These are phyloP conservation scores for Hippopotamus amphibius DNA, from an alignment of 2,113 vertebrate genomes.

Conservation along the genomic window DNA sequence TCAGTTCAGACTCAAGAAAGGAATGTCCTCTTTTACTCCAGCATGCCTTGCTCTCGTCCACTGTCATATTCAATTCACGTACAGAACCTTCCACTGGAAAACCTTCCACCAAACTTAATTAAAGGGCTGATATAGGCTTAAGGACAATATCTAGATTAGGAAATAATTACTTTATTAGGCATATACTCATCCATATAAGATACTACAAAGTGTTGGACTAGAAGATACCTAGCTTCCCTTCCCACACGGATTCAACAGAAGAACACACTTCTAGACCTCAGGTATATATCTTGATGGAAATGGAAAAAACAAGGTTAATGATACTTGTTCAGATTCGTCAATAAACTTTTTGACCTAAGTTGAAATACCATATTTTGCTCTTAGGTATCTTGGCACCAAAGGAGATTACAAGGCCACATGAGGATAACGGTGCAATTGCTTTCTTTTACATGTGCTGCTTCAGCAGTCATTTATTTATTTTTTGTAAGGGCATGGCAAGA, in stretches of 20 bases:
- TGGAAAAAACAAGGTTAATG: neutral
- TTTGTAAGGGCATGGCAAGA: neutral
- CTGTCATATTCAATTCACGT: neutral
- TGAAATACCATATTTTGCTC: neutral
- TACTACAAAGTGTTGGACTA: neutral
- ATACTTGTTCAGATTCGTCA: neutral
- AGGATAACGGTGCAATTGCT: neutral
- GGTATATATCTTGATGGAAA: neutral
- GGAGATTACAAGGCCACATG: neutral
- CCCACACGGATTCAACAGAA: neutral
- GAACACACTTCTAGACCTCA: neutral
- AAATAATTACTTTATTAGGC: neutral
- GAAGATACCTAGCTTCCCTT: neutral
- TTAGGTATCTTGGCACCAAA: neutral
- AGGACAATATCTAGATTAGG: neutral
- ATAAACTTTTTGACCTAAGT: neutral
- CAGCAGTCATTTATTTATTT: neutral
- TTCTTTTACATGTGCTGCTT: neutral
- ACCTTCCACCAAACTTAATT: neutral
- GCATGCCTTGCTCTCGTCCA: accelerated
- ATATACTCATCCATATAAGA: neutral
- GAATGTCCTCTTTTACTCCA: accelerated
- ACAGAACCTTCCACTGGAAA: neutral
- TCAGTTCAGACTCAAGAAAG: neutral
- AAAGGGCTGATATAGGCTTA: neutral